These are phyloP conservation scores for Catostomus latipinnis DNA, from an alignment of 2,797 vertebrate species.

Conservation along the genomic window DNA sequence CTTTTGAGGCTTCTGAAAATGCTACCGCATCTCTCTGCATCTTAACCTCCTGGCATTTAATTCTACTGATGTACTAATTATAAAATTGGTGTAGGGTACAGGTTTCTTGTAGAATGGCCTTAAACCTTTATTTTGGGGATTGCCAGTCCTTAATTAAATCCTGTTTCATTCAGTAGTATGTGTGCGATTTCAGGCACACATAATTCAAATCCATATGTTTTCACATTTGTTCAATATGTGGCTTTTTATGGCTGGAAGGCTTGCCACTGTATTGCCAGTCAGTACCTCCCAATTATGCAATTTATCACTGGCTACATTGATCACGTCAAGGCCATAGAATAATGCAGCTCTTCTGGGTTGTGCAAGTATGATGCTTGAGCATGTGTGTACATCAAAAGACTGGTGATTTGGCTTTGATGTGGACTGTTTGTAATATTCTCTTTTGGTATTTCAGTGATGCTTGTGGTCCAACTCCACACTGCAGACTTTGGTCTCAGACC, in stretches of 20 bases:
- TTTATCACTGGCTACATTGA: slow-evolving; percentile 60
- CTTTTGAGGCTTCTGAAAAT: slow-evolving; percentile 1
- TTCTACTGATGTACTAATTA: slow-evolving; percentile 52
- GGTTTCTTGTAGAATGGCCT: slow-evolving; percentile 49
- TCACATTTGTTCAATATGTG: slow-evolving; percentile 61
- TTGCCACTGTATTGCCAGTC: slow-evolving; percentile 61
- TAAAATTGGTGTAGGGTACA: slow-evolving; percentile 31
- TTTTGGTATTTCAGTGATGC: slow-evolving; percentile 35
- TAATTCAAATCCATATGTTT: slow-evolving; percentile 71
- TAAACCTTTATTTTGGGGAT: slow-evolving; percentile 58
- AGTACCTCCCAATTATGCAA: slow-evolving; percentile 47
- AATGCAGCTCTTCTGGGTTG: slow-evolving; percentile 15
- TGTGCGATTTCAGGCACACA: slow-evolving; percentile 54
- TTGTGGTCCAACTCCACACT: slow-evolving; percentile 22
- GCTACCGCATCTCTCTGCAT: slow-evolving; percentile 15
- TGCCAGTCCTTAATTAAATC: slow-evolving; percentile 62
- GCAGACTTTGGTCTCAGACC: slow-evolving; percentile 1
- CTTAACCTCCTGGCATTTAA: slow-evolving; percentile 53
- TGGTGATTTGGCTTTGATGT: background rate
- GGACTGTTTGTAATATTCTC: slow-evolving; percentile 4
- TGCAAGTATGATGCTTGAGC: background rate
- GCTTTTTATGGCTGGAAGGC: slow-evolving; percentile 60
- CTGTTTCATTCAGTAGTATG: slow-evolving; percentile 56
- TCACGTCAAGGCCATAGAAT: slow-evolving; percentile 49
- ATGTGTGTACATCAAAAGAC: slow-evolving; percentile 31